Conservation (phyloP, 2,113 vertebrate genomes). For the Tachuris rubrigastra region DNA sequence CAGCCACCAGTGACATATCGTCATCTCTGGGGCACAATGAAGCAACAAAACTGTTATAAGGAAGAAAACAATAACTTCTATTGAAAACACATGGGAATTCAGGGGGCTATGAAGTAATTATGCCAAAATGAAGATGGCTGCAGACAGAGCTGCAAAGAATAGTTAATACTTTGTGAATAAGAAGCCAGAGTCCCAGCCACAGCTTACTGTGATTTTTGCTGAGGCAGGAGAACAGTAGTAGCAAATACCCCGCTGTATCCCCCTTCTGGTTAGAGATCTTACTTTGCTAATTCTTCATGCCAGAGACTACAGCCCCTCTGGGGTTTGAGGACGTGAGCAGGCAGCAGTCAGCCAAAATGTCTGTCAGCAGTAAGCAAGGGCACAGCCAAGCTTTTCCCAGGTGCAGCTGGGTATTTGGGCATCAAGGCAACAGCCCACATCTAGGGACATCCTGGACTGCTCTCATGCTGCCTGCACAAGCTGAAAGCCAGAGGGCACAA, state of each 20-base stretch:
- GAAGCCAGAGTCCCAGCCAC: neutral
- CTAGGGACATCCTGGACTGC: neutral
- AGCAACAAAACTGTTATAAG: neutral
- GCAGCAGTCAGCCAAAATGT: neutral
- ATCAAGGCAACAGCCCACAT: neutral
- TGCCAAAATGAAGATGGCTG: neutral
- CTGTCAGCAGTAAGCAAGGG: neutral
- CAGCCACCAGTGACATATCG: neutral
- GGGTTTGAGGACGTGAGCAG: rapidly evolving
- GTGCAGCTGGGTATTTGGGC: neutral
- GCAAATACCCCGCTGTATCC: neutral
- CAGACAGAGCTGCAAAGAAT: neutral
- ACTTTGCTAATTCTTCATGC: neutral
- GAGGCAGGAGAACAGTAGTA: neutral
- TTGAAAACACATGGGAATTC: neutral
- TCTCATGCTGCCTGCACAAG: neutral
- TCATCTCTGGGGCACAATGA: slow-evolving; percentile 29
- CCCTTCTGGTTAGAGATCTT: neutral
- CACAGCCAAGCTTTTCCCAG: neutral
- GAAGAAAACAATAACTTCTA: slow-evolving; percentile 1
- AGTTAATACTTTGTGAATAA: neutral
- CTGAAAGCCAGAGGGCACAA: neutral
- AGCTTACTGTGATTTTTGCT: neutral
- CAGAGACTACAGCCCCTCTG: neutral
- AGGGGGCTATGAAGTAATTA: neutral